Evolutionary conservation across 2,888 invertebrate genomes (phyloP), one percentile per base, ranked within the genome.

Genomic region (Microplitis manilae): DNA sequence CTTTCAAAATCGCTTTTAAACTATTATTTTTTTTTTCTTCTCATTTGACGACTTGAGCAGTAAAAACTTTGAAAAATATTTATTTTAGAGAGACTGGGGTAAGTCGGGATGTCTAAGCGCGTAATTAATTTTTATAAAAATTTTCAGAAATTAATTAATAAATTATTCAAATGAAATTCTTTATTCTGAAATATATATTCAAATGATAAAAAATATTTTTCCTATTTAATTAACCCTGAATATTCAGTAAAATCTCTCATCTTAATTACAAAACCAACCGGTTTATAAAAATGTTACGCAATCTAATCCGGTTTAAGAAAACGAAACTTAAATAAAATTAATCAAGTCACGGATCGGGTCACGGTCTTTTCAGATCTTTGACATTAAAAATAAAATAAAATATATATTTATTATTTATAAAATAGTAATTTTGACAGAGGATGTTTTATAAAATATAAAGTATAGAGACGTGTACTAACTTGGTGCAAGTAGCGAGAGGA

Each of bases 1-100:
- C 78, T 67, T 70, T 73, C 15, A 67, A 70, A 65, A 70, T 74
- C 71, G 59, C 59, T 67, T 9, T 17, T 20, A 65, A 64, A 39
- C 50, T 64, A 17, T 41, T 20, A 9, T 73, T 41, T 73, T 15
- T 59, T 73, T 30, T 30, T 30, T 30, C 2, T 4, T 30, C 4
- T 30, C 30, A n/a, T 13, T 20, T 50, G 50, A 50, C 13, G 50
- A 50, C 50, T 50, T 50, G 8, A 50, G 41, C 40, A 40, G 40
- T 68, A 68, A 68, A 68, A 41, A 68, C 17, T 17, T 68, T 41
- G 17, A 4, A 30, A 30, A 30, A 30, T 30, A 30, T 30, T 30
- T 30, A 30, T 30, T 30, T 30, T 30, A 30, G 30, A 2, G 20
- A 30, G 30, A 30, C 30, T 30, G 30, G 30, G 30, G 30, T 30